These are phyloP conservation scores for Mythimna pallens DNA, from an alignment of 2,888 invertebrate genomes.

Conservation along the genomic window DNA sequence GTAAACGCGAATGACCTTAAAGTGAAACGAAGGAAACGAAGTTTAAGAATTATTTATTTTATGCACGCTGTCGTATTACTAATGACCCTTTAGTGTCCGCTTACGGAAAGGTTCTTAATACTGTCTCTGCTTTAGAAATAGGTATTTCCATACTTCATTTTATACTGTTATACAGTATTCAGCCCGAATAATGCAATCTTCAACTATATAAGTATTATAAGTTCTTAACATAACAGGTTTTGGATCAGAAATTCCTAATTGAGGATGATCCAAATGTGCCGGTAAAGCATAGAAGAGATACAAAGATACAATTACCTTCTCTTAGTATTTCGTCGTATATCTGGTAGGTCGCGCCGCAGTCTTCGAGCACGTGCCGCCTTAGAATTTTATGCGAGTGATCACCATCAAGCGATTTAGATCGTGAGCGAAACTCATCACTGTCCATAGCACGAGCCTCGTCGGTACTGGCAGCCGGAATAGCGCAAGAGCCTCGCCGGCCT, in stretches of 20 bases:
- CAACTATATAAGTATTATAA: neutral
- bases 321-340: constrained; percentile 94
- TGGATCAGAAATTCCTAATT: constrained; percentile 3
- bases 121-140: constrained; percentile 12
- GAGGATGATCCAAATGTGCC: neutral
- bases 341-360: constrained; percentile 95
- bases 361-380: constrained; percentile 90
- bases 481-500: constrained; percentile 84
- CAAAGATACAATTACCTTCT: constrained; percentile 79
- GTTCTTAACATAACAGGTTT: constrained; percentile 12
- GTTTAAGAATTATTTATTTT: constrained; percentile 65
- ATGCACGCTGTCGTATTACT: constrained; percentile 41
- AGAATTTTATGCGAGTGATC: constrained; percentile 84
- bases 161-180: constrained; percentile 5
- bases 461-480: constrained; percentile 85
- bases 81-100: constrained; percentile 10
- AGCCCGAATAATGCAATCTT: constrained; percentile 6
- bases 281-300: constrained; percentile 11
- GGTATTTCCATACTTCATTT: constrained; percentile 6
- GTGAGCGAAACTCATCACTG: constrained; percentile 93
- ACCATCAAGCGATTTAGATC: constrained; percentile 95
- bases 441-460: constrained; percentile 85
- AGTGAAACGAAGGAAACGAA: constrained; percentile 56
- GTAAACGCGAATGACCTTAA: constrained; percentile 59
- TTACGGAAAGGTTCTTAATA: constrained; percentile 54